Conservation (phyloP, 2,797 vertebrate genomes). For the Peromyscus eremicus region DNA sequence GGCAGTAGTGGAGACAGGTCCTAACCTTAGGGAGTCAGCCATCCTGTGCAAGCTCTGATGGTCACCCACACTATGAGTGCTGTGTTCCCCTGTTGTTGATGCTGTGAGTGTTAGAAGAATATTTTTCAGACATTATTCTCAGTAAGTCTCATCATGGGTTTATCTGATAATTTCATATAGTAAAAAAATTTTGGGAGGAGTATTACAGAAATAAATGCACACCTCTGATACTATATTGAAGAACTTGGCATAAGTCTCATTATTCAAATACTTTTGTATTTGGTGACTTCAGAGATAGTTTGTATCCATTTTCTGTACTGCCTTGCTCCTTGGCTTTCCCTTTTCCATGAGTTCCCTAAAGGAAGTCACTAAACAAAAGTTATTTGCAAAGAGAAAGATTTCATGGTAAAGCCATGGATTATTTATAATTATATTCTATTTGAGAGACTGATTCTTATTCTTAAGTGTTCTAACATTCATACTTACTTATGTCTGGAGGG, state of each 20-base stretch:
- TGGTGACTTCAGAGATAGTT: neutral
- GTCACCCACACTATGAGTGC: fast-evolving
- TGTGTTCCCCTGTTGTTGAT: neutral
- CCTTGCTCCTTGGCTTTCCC: fast-evolving
- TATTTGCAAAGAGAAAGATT: neutral
- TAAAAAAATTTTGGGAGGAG: neutral
- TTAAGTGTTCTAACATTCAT: too few relatives aligned
- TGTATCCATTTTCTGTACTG: neutral
- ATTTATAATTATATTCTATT: neutral
- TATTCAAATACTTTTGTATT: neutral
- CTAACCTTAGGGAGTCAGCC: too few relatives aligned
- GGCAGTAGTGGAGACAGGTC: neutral
- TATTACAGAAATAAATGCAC: neutral
- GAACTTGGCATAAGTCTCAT: fast-evolving
- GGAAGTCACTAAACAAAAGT: too few relatives aligned
- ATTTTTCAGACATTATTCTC: neutral
- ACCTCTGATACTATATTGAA: fast-evolving
- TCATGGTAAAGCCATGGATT: neutral
- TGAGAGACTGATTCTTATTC: neutral
- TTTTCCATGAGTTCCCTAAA: neutral
- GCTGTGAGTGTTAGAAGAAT: fast-evolving
- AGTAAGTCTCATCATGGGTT: neutral
- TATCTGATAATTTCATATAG: neutral
- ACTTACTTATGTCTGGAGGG: too few relatives aligned
- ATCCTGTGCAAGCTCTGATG: neutral